These are phyloP conservation scores for Halcyon smyrnensis DNA, from an alignment of 2,797 vertebrate species.

Conservation along the genomic window DNA sequence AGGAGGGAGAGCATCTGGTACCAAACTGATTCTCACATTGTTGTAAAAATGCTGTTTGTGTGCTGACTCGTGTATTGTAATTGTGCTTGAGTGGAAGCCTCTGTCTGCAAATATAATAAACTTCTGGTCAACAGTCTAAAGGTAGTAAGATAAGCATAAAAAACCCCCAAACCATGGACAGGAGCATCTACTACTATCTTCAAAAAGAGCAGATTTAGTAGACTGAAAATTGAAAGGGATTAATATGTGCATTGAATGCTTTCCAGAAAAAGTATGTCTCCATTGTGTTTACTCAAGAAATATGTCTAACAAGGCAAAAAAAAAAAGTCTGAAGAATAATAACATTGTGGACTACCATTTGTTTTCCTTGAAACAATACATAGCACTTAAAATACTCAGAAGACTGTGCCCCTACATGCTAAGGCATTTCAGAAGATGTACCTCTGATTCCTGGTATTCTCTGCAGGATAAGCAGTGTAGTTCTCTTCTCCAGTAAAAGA, in stretches of 20 bases:
- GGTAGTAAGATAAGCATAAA: neutral
- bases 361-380: neutral
- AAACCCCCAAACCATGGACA: neutral
- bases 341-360: neutral
- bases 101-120: neutral
- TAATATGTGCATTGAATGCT: neutral
- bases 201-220: neutral
- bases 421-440: constrained; percentile 52
- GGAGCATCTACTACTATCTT: neutral
- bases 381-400: neutral
- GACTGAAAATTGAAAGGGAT: neutral
- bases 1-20: neutral
- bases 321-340: neutral
- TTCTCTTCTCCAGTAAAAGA: constrained; percentile 65
- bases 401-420: neutral
- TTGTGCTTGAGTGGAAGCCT: neutral
- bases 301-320: neutral
- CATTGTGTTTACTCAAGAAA: neutral
- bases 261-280: neutral
- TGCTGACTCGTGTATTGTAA: neutral
- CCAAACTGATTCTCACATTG: neutral
- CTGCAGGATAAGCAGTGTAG: neutral
- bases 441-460: constrained; percentile 70
- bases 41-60: neutral
- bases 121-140: neutral